A percentile compares a stretch with the other conserved stretches of the same genome.
Conservation (phyloP, 2,113 vertebrate genomes). For the Cyanoramphus novaezelandiae region DNA sequence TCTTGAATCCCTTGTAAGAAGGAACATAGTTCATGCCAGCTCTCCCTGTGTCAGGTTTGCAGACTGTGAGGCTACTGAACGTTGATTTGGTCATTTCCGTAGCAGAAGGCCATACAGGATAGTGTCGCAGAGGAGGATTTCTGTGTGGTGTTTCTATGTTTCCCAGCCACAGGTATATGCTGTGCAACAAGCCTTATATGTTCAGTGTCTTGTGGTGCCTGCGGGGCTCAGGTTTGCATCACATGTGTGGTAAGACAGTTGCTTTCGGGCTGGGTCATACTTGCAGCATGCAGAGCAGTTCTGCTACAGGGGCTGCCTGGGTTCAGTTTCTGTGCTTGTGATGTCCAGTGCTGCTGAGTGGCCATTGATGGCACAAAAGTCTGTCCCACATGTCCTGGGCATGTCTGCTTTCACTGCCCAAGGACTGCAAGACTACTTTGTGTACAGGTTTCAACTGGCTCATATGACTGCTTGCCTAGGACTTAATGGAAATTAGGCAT, state of each 20-base stretch:
- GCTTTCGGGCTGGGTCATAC: neutral
- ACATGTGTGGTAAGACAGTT: rapidly evolving
- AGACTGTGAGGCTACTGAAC: neutral
- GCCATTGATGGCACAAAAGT: rapidly evolving
- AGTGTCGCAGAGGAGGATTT: neutral
- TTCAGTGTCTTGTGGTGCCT: neutral
- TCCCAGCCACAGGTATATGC: neutral
- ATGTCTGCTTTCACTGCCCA: neutral
- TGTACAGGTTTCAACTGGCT: neutral
- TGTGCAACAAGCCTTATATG: rapidly evolving
- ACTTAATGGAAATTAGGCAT: neutral
- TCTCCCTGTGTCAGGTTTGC: neutral
- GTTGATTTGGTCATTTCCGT: neutral
- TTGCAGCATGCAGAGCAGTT: rapidly evolving
- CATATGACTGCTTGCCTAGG: rapidly evolving
- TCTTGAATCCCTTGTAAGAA: neutral
- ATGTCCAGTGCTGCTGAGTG: neutral
- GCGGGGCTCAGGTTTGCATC: neutral
- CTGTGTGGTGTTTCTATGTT: neutral
- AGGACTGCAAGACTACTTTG: neutral
- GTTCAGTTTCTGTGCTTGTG: neutral
- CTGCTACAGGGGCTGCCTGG: neutral
- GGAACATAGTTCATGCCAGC: rapidly evolving
- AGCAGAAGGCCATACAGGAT: neutral
- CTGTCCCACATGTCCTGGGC: neutral